Evolutionary conservation across 1,140 invertebrate genomes (phyloP), one percentile per base, ranked within the genome.

Genomic region (Orchestia grillus): DNA sequence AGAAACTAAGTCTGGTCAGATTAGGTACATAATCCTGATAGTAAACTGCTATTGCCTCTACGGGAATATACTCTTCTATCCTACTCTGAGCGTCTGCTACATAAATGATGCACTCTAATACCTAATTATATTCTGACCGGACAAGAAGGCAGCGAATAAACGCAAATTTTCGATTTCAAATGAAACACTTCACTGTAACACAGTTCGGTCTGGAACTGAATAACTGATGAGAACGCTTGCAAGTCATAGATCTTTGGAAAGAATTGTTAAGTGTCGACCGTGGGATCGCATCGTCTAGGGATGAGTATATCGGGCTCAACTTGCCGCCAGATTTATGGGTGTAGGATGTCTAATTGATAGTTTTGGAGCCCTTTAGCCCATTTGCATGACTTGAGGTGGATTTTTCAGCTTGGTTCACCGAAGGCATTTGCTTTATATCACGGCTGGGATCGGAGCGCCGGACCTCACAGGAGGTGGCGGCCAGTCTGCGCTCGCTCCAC

Each of bases 301-400:
- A 44, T 90, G 43, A 90, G 43, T 90, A 90, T 90, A 90, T 41
- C 88, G 88, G 41, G 41, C 88, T 77, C 15, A 90, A 41, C 88
- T 41, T 90, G 88, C 92, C 92, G 44, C 40, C 88, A 94, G 92
- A 94, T 94, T 94, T 94, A 94, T 94, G 92, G 92, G 92, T 94
- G 92, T 94, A 94, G 92, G 44, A 94, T 94, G 92, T 94, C 92
- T 94, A 94, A 94, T 94, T 94, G 92, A 94, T 94, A 94, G 92
- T 94, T 94, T 94, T 94, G 92, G 92, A 94, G 19, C 92, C 43
- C 92, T 94, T 94, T 94, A 94, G 92, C 92, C 92, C 92, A 94
- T 94, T 94, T 94, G 92, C 92, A 94, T 94, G 92, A 94, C 92
- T 94, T 44, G 43, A 94, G 44, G 92, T 45, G 92, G 43, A 94